phyloP scores from a whole-genome alignment of 1,140 invertebrate species.

The Sarcophaga peregrina region DNA sequence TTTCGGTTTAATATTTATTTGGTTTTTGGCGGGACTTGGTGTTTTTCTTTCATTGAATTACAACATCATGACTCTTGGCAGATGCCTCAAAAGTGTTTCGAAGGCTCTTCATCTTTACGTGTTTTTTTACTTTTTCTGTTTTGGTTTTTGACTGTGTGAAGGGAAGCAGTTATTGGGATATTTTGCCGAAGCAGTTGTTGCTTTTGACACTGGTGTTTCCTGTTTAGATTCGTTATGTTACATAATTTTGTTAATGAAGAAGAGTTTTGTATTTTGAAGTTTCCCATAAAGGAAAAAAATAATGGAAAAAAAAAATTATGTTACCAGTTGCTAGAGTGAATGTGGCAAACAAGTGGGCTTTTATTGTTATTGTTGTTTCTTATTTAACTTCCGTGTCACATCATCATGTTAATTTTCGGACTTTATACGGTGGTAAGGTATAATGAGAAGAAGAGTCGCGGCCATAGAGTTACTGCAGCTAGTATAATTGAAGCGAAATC shows the following conservation, averaged over 20 bases:
- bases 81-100: background rate
- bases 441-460: too few species aligned
- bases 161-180: background rate
- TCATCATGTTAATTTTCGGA: constrained; percentile 23
- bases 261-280: constrained; percentile 7
- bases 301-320: background rate
- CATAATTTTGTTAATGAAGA: background rate
- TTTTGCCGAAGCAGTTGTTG: background rate
- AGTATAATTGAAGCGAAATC: too few species aligned
- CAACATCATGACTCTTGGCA: constrained; percentile 29
- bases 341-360: constrained; percentile 31
- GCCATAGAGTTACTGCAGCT: too few species aligned
- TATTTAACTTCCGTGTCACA: constrained; percentile 41
- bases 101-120: constrained; percentile 16
- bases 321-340: background rate
- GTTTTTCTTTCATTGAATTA: constrained; percentile 19
- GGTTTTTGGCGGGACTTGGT: background rate
- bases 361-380: background rate
- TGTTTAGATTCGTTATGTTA: constrained; percentile 3
- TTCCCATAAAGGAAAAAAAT: background rate
- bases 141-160: background rate
- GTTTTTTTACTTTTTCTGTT: background rate
- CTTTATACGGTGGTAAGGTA: too few species aligned
- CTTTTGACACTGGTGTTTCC: constrained; percentile 27
- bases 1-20: too few species aligned